Base-by-base conservation (phyloP, 1,140 invertebrate genomes). In the Drosophila serrata region DNA sequence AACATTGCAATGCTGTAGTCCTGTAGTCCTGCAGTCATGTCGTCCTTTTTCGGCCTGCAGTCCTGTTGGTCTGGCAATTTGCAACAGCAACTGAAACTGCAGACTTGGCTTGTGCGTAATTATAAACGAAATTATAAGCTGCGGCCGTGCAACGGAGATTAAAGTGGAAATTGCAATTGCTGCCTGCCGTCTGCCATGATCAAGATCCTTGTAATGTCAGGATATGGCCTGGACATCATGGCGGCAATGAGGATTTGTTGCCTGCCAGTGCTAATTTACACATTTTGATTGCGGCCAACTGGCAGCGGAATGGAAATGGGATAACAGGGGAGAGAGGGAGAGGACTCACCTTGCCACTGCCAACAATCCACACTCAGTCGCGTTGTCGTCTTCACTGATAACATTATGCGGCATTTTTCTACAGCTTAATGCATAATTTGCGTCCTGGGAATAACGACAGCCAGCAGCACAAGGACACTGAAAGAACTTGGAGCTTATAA, bases 371-470 rank as follows among this genome's bases (percentile, higher is more conserved):
- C 29, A 60, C 31, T 63, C 65, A 42, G 37, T 19, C 29, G 45
- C 35, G 6, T 64, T 56, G 42, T 51, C 80, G 72, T 42, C 61
- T 40, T 35, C 33, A 27, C 76, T 81, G 85, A 84, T 90, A 90
- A 75, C 85, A 88, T 88, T 88, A 90, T 90, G 69, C 65, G 78
- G 77, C 85, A 90, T 88, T 88, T 88, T 88, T 90, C 85, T 78
- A 79, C 85, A 88, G 85, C 85, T 90, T 88, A 88, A 85, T 88
- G 85, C 85, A 90, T 88, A 90, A 90, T 88, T 88, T 88, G 85
- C 81, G 76, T 85, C 81, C 85, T 90, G 85, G 85, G 85, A 88
- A 85, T 88, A 81, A 65, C 49, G 79, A 59, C 65, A 76, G 53
- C 39, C 55, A 51, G 42, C 43, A 11, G 12, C 27, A 45, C 22